Evolutionary conservation across 2,113 vertebrate species (phyloP).

Genomic region (Cyanistes caeruleus): DNA sequence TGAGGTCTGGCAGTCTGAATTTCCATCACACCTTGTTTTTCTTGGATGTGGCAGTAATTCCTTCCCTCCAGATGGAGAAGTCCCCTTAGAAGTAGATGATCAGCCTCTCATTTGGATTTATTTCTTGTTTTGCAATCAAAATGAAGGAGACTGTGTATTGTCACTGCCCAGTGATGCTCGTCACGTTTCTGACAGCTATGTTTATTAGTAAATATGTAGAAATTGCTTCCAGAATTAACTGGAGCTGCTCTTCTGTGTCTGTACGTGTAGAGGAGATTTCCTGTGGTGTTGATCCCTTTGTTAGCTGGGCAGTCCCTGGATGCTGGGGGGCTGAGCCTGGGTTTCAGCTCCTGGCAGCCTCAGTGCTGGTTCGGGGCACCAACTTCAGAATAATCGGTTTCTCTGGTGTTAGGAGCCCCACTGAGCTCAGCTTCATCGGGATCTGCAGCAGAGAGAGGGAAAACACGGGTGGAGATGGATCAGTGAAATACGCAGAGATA

Average conservation of each 20-base stretch:
- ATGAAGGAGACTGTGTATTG: not conserved
- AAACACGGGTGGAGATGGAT: not conserved
- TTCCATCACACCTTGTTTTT: conserved; percentile 15
- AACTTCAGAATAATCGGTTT: conserved; percentile 81
- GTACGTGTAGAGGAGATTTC: not conserved
- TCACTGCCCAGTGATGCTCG: conserved; percentile 17
- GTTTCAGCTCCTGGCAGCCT: not conserved
- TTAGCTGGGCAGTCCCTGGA: not conserved
- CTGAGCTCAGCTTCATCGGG: conserved; percentile 72
- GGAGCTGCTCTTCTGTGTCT: not conserved
- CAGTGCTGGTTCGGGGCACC: conserved; percentile 39
- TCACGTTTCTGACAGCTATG: conserved; percentile 40
- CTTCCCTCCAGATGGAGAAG: conserved; percentile 33
- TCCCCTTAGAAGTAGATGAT: conserved; percentile 16
- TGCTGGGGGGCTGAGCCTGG: not conserved
- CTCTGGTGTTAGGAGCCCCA: conserved; percentile 71
- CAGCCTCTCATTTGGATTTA: conserved; percentile 34
- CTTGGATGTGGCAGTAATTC: not conserved
- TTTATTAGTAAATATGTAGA: conserved; percentile 53
- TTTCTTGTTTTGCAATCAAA: conserved; percentile 27
- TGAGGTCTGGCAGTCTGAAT: not conserved
- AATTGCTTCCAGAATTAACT: conserved; percentile 46
- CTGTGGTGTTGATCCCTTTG: not conserved
- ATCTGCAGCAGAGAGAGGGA: conserved; percentile 66
- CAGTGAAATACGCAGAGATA: not conserved